phyloP scores from a whole-genome alignment of 2,797 vertebrate genomes.

The Loris lydekkerianus region DNA sequence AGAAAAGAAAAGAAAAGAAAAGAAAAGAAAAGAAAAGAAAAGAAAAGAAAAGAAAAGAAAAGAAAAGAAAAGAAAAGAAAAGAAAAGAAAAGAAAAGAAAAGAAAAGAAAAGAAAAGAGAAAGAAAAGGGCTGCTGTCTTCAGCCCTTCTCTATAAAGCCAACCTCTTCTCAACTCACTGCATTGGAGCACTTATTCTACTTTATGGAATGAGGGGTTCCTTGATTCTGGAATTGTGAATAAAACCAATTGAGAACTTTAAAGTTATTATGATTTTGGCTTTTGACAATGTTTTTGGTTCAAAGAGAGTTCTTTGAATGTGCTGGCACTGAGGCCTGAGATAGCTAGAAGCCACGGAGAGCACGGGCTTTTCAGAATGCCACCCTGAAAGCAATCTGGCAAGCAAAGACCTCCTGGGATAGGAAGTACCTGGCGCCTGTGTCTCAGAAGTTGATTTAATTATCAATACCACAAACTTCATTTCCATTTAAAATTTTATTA shows the following conservation, averaged over 20 bases:
- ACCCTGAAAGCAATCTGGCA: not conserved
- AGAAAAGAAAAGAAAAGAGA: no score
- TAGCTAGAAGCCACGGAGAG: not conserved
- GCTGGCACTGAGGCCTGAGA: not conserved
- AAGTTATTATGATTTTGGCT: not conserved
- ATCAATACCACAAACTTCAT: constrained; percentile 37
- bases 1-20: no score
- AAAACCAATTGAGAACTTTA: not conserved
- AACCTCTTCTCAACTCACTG: not conserved
- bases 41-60: no score
- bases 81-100: no score
- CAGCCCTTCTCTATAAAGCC: not conserved
- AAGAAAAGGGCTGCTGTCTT: not conserved
- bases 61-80: not conserved
- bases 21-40: no score
- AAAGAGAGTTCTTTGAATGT: not conserved
- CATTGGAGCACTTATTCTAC: not conserved
- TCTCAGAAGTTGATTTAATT: constrained; percentile 44
- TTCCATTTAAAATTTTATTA: constrained; percentile 83
- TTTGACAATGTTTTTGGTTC: not conserved
- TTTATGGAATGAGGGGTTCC: not conserved
- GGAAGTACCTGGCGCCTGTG: not conserved
- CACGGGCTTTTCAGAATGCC: not conserved
- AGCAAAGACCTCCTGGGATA: not conserved
- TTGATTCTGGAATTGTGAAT: not conserved